Evolutionary conservation across 2,888 invertebrate genomes (phyloP).

Genomic region (Rotaria socialis): DNA sequence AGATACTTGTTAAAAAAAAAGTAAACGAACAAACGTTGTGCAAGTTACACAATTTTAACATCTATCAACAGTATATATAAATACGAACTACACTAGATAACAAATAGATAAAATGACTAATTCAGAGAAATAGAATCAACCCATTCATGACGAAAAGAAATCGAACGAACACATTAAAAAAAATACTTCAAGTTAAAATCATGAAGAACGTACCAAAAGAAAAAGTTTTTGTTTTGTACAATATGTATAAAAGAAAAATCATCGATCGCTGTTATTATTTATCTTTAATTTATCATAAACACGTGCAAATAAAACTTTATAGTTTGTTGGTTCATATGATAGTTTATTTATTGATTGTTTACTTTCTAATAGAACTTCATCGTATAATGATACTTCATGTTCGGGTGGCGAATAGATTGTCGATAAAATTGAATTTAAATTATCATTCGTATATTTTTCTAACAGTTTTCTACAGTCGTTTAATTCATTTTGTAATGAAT

Average conservation of each 20-base stretch:
- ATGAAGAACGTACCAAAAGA: neutral
- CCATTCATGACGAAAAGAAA: neutral
- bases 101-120: neutral
- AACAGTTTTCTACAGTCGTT: neutral
- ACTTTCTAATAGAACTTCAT: constrained; percentile 30
- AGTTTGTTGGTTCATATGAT: constrained; percentile 19
- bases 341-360: neutral
- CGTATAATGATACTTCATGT: constrained; percentile 1
- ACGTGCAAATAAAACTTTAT: neutral
- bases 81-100: neutral
- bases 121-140: neutral
- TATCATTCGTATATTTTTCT: neutral
- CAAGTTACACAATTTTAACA: neutral
- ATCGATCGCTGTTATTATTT: neutral
- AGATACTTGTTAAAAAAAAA: constrained; percentile 12
- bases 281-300: neutral
- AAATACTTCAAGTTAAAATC: neutral
- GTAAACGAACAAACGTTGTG: neutral
- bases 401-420: neutral
- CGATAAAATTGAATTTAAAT: neutral
- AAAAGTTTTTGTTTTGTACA: neutral
- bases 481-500: constrained; percentile 26
- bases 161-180: neutral
- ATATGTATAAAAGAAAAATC: neutral
- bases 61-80: neutral